These are phyloP conservation scores for Epicauta chinensis DNA, from an alignment of 1,140 invertebrate genomes.

Conservation along the genomic window DNA sequence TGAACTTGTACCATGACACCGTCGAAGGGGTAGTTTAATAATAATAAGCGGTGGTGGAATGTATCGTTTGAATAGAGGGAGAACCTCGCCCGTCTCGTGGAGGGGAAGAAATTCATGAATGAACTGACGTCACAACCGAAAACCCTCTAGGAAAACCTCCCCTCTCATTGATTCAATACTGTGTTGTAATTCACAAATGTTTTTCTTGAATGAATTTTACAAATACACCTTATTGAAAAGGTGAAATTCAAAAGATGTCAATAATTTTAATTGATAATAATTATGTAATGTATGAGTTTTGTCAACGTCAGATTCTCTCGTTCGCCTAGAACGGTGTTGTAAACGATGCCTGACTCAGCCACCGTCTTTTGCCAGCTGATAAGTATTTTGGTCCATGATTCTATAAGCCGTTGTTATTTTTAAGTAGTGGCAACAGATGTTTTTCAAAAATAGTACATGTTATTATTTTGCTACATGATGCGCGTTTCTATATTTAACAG, in stretches of 20 bases:
- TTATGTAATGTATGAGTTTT: slow-evolving; percentile 14
- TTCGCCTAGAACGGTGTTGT: no score
- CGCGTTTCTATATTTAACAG: slow-evolving; percentile 18
- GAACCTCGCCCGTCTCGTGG: slow-evolving; percentile 14
- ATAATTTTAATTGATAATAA: slow-evolving; percentile 10
- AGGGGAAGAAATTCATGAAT: slow-evolving; percentile 28
- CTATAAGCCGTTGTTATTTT: slow-evolving; percentile 27
- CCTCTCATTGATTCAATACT: not conserved
- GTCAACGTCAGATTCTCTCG: no score
- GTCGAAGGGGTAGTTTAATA: no score
- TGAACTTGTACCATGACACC: no score
- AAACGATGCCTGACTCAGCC: slow-evolving; percentile 25
- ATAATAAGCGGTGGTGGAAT: no score
- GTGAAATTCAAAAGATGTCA: no score
- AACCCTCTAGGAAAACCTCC: not conserved
- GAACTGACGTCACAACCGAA: slow-evolving; percentile 25
- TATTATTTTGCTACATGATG: slow-evolving; percentile 22
- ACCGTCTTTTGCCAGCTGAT: slow-evolving; percentile 31
- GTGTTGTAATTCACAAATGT: not conserved
- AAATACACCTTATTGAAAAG: no score
- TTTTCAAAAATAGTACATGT: slow-evolving; percentile 30
- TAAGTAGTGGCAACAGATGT: slow-evolving; percentile 34
- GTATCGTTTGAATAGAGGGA: not conserved
- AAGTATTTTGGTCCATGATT: slow-evolving; percentile 31
- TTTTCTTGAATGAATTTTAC: no score